Evolutionary conservation across 2,797 vertebrate genomes (phyloP).

Genomic region (Lateolabrax maculatus): DNA sequence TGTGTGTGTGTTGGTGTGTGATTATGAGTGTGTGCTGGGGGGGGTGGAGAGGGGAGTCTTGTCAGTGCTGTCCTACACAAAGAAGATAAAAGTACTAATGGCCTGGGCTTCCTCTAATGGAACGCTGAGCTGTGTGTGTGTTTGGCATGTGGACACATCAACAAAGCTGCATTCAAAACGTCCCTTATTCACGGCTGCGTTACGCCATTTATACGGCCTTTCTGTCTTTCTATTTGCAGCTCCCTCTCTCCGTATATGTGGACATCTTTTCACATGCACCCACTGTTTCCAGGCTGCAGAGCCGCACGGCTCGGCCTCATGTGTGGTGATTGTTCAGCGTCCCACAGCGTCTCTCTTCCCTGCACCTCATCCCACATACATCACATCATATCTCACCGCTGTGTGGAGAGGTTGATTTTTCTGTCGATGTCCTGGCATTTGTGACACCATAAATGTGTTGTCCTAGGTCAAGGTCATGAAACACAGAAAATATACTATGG

Average conservation of each 20-base stretch:
- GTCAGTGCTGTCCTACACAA: slow-evolving; percentile 64
- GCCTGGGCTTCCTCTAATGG: slow-evolving; percentile 74
- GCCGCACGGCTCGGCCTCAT: neutral
- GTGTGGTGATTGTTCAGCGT: neutral
- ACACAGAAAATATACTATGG: no score
- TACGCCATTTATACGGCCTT: slow-evolving; percentile 46
- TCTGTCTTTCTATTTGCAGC: slow-evolving; percentile 67
- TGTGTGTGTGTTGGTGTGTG: slow-evolving; percentile 25
- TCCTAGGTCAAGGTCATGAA: neutral
- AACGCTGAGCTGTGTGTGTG: slow-evolving; percentile 45
- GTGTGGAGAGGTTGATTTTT: neutral
- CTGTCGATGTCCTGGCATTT: neutral
- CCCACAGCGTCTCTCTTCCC: neutral
- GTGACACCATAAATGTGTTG: neutral
- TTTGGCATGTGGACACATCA: slow-evolving; percentile 30
- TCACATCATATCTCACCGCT: neutral
- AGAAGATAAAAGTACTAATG: slow-evolving; percentile 79
- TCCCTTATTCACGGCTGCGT: slow-evolving; percentile 75
- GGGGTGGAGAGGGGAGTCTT: slow-evolving; percentile 40
- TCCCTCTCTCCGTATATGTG: slow-evolving; percentile 43
- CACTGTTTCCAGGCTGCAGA: slow-evolving; percentile 52
- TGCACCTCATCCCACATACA: neutral
- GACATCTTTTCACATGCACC: slow-evolving; percentile 51
- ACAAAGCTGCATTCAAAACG: slow-evolving; percentile 71
- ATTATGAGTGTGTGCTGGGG: slow-evolving; percentile 15